Evolutionary conservation across 53 echinoderm and acorn worm species (phyloP), one percentile per base, ranked within the genome.

Genomic region (Crossaster papposus): DNA sequence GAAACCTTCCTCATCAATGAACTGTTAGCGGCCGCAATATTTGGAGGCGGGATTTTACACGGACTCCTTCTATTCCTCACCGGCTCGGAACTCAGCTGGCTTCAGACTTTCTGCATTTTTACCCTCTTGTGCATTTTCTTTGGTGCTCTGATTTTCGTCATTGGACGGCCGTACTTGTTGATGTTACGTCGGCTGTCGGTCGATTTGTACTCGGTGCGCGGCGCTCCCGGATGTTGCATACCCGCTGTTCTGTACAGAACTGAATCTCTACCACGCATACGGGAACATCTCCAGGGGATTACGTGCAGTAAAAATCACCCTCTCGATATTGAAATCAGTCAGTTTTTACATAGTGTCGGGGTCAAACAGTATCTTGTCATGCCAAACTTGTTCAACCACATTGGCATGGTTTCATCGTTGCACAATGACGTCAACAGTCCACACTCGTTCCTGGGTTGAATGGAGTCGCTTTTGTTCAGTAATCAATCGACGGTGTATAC

Each of bases 141-240:
- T 81, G 87, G 80, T 30, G 14, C 78, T 17, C 38, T 78, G 29
- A 51, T 80, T 32, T 87, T 91, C 28, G 37, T 36, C n/a, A 72
- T 91, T 31, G 91, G 91, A 30, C 80, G 91, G 28, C 91, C 85
- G 12, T 80, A 91, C 72, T 33, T 91, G 17, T 13, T 88, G 36
- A 53, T 36, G 36, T 32, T 88, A 12, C 50, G 91, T 17, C 51
- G 29, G 10, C 14, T 91, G 11, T 80, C 88, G 9, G 51, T 70
- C 5, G 80, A 87, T 54, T 70, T 79, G 5, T 88, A 91, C 26
- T 29, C 79, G 15, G 9, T 91, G 10, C 55, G 38, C 24, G 71
- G 68, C 20, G 91, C 91, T 14, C 91, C 91, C 2, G 88, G 80
- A 29, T 91, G 91, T 55, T 91, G 91, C 31, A 91, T 91, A 65